Conservation (phyloP, 2,113 vertebrate genomes). For the Bostrychus sinensis region DNA sequence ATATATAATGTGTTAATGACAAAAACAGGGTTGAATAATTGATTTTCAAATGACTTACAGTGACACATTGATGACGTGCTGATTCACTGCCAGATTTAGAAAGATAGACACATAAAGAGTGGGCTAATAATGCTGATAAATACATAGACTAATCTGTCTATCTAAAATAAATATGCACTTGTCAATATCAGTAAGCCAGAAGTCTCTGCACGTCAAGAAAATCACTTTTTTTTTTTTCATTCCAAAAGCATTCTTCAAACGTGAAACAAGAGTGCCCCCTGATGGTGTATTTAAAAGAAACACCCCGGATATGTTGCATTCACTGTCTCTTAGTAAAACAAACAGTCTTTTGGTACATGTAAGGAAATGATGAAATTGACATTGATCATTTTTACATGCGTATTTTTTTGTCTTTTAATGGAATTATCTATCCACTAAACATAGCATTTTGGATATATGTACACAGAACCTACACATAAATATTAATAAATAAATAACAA, state of each 20-base stretch:
- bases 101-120: constrained; percentile 1
- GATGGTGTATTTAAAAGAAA: neutral
- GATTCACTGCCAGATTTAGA: constrained; percentile 7
- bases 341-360: too few species aligned
- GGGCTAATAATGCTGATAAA: constrained; percentile 19
- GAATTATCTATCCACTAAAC: too few species aligned
- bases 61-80: constrained; percentile 7
- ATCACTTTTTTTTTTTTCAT: neutral
- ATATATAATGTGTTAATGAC: neutral
- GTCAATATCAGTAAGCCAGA: constrained; percentile 7
- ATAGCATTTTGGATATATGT: too few species aligned
- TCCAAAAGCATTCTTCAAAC: too few species aligned
- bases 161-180: constrained; percentile 20
- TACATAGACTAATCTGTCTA: constrained; percentile 11
- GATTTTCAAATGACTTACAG: constrained; percentile 9
- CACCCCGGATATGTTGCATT: too few species aligned
- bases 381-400: too few species aligned
- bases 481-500: too few species aligned
- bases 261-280: constrained; percentile 13
- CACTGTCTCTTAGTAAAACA: too few species aligned
- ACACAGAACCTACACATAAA: too few species aligned
- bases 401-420: too few species aligned
- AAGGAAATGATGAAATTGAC: too few species aligned
- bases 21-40: constrained; percentile 10
- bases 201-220: constrained; percentile 9